Percentiles rank a stretch among this genome's conserved stretches.
These are phyloP conservation scores for Apamea anceps DNA, from an alignment of 2,888 invertebrate species.

Conservation along the genomic window DNA sequence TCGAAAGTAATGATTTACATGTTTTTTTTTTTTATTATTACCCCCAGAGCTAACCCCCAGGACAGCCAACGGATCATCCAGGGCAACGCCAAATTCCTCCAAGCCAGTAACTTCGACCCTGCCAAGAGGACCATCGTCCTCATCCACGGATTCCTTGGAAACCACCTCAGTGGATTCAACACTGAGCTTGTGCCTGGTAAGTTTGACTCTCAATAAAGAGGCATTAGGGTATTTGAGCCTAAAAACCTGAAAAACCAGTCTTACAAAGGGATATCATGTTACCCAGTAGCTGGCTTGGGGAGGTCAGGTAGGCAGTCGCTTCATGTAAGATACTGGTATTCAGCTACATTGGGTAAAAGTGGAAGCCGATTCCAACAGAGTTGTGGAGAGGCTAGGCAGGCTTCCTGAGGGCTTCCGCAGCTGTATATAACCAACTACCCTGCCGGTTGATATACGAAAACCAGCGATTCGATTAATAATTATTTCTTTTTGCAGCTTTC, in stretches of 20 bases:
- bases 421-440: no score
- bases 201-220: constrained; percentile 10
- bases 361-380: no score
- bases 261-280: not conserved
- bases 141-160: constrained; percentile 72
- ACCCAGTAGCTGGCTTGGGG: not conserved
- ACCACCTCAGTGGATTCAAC: constrained; percentile 68
- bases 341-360: no score
- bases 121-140: constrained; percentile 64
- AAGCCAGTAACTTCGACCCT: constrained; percentile 65
- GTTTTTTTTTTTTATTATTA: not conserved
- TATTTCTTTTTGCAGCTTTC: constrained; percentile 36
- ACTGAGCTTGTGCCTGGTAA: constrained; percentile 73
- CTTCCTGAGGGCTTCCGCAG: no score
- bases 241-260: not conserved
- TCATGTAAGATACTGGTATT: no score
- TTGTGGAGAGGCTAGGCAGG: no score
- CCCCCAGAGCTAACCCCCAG: constrained; percentile 63
- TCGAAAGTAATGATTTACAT: no score
- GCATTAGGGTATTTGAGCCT: not conserved
- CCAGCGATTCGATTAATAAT: no score
- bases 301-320: no score
- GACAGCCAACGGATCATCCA: constrained; percentile 72
- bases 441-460: no score
- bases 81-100: constrained; percentile 56